phyloP scores from a whole-genome alignment of 2,113 vertebrate species.

The Otus sunia region DNA sequence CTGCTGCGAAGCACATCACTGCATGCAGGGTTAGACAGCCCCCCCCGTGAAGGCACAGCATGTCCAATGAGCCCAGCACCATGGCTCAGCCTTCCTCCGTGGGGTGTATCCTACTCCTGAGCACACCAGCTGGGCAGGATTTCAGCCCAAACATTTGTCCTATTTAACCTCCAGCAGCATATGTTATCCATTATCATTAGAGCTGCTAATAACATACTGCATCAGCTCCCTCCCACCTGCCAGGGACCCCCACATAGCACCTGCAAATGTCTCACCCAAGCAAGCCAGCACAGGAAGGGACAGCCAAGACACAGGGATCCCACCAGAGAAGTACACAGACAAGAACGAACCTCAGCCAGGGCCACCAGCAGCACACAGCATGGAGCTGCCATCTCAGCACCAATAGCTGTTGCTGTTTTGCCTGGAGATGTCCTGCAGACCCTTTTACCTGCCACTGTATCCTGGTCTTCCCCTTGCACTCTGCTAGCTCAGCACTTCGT shows the following conservation, averaged over 20 bases:
- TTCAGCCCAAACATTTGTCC: accelerated
- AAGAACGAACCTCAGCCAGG: not conserved
- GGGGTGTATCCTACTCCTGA: accelerated
- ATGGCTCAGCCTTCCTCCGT: not conserved
- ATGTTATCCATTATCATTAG: not conserved
- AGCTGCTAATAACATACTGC: not conserved
- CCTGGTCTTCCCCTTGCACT: not conserved
- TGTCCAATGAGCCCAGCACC: not conserved
- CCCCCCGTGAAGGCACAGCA: not conserved
- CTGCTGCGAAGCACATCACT: accelerated
- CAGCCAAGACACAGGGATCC: not conserved
- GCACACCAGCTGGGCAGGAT: not conserved
- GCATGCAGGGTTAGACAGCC: accelerated
- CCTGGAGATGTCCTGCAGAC: not conserved
- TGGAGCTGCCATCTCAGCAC: accelerated
- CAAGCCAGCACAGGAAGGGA: not conserved
- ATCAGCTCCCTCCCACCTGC: not conserved
- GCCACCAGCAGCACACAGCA: not conserved
- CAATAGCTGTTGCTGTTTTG: accelerated
- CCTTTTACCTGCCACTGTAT: not conserved
- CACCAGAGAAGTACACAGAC: not conserved
- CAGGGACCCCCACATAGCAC: not conserved
- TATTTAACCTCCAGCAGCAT: not conserved
- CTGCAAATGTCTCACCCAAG: not conserved
- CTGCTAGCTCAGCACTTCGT: not conserved